A percentile compares a stretch with the other conserved stretches of the same genome.
Conservation (phyloP, 2,888 invertebrate species). For the Agelastica alni region DNA sequence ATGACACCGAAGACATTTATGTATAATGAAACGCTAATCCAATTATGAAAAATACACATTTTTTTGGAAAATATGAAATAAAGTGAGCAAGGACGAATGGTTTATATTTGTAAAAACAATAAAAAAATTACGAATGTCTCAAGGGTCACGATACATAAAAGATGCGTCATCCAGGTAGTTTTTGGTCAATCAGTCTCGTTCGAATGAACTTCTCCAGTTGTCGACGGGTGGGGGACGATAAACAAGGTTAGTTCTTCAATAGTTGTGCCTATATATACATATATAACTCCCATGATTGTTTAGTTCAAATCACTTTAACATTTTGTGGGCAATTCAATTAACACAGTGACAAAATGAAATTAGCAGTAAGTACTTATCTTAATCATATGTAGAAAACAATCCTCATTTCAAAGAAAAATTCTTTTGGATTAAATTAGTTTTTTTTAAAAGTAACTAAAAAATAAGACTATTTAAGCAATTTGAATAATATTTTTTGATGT, state of each 20-base stretch:
- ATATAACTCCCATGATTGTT: constrained; percentile 6
- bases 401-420: too few species aligned
- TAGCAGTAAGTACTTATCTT: constrained; percentile 10
- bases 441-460: too few species aligned
- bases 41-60: neutral
- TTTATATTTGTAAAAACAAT: constrained; percentile 1
- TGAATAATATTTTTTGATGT: too few species aligned
- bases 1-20: too few species aligned
- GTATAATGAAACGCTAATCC: neutral
- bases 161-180: constrained; percentile 13
- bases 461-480: too few species aligned
- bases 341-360: constrained; percentile 12
- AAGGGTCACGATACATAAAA: constrained; percentile 14
- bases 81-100: constrained; percentile 1
- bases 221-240: constrained; percentile 13
- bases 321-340: neutral
- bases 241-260: constrained; percentile 16
- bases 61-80: neutral
- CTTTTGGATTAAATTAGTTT: too few species aligned
- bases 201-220: constrained; percentile 11
- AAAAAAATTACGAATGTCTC: constrained; percentile 8
- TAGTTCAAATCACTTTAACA: neutral
- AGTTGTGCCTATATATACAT: constrained; percentile 17
- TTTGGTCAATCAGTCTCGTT: constrained; percentile 18
- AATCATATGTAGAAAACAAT: too few species aligned